Evolutionary conservation across 2,797 vertebrate species (phyloP).

Genomic region (Cyclura pinguis): DNA sequence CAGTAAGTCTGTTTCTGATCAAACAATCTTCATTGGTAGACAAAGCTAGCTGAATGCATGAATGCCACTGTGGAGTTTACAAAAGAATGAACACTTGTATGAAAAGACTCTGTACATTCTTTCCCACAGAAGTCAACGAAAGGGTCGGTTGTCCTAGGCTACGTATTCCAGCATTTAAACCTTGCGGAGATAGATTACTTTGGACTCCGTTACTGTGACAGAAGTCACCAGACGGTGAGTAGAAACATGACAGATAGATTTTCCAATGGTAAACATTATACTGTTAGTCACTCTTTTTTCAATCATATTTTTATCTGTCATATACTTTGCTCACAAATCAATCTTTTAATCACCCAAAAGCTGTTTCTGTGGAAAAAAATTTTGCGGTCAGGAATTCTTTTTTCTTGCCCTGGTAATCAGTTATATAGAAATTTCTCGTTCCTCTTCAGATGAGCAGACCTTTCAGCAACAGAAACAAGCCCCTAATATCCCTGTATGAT

Average conservation of each 20-base stretch:
- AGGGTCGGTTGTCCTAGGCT: constrained; percentile 87
- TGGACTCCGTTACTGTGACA: constrained; percentile 90
- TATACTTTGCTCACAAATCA: constrained; percentile 10
- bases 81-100: constrained; percentile 71
- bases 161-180: constrained; percentile 88
- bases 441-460: background rate
- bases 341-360: background rate
- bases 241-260: constrained; percentile 23
- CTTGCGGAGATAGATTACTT: constrained; percentile 91
- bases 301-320: constrained; percentile 7
- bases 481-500: background rate
- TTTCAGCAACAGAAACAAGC: background rate
- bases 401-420: background rate
- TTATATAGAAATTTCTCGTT: background rate
- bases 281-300: constrained; percentile 30
- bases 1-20: constrained; percentile 45
- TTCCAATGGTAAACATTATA: constrained; percentile 45
- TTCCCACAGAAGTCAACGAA: constrained; percentile 90
- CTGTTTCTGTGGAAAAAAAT: background rate
- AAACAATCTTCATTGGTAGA: constrained; percentile 34
- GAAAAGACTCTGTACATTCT: constrained; percentile 80
- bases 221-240: constrained; percentile 91
- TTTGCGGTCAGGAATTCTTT: constrained; percentile 15
- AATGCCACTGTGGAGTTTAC: constrained; percentile 61
- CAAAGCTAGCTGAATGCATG: constrained; percentile 67